Evolutionary conservation across 2,888 invertebrate species (phyloP).

Genomic region (Synergus japonicus): DNA sequence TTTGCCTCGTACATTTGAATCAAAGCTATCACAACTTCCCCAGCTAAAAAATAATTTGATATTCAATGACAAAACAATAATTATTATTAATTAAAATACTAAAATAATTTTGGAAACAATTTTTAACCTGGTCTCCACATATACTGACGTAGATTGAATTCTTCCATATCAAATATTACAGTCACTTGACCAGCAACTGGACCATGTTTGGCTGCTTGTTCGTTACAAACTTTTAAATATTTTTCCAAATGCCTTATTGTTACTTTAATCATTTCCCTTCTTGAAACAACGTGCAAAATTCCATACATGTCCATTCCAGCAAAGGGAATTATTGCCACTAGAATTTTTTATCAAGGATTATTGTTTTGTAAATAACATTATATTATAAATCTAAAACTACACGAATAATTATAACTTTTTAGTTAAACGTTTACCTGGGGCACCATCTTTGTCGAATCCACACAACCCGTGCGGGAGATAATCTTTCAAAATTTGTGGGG

Average conservation of each 20-base stretch:
- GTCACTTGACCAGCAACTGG: constrained; percentile 83
- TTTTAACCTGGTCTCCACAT: constrained; percentile 89
- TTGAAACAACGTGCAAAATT: constrained; percentile 85
- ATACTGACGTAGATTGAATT: constrained; percentile 87
- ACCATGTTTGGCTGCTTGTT: constrained; percentile 82
- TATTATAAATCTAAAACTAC: no score
- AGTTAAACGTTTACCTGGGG: constrained; percentile 80
- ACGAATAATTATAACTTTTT: not conserved
- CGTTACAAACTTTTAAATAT: constrained; percentile 81
- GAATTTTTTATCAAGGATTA: constrained; percentile 38
- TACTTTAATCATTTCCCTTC: constrained; percentile 86
- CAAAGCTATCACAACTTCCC: constrained; percentile 88
- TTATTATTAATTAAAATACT: not conserved
- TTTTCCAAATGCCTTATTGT: constrained; percentile 84
- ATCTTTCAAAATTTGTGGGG: constrained; percentile 84
- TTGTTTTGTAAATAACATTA: not conserved
- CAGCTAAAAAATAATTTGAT: constrained; percentile 79
- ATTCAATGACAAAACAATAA: not conserved
- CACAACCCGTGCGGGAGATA: constrained; percentile 88
- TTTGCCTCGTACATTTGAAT: constrained; percentile 94
- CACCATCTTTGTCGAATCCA: constrained; percentile 91
- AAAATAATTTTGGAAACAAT: constrained; percentile 23
- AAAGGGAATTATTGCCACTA: constrained; percentile 89
- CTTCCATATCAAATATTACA: constrained; percentile 88
- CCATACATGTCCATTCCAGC: constrained; percentile 90